Percentiles rank a stretch among this genome's conserved stretches.
Conservation (phyloP, 2,797 vertebrate species). For the Coracias cyanogaster region DNA sequence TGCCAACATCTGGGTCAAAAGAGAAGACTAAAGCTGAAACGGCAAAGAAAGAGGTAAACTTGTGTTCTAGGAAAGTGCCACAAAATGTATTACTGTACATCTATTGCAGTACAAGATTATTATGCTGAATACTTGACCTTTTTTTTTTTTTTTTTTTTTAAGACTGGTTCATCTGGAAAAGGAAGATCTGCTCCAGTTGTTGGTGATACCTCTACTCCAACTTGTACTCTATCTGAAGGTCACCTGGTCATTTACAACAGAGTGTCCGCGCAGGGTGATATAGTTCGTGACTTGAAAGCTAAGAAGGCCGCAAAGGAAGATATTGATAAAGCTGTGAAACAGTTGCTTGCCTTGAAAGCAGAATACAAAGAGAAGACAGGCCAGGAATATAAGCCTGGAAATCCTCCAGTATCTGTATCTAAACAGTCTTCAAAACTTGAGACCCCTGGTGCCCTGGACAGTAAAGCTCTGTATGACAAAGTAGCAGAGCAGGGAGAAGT, state of each 20-base stretch:
- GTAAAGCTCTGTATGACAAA: constrained; percentile 77
- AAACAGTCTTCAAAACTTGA: background rate
- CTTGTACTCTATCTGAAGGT: constrained; percentile 38
- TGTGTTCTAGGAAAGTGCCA: background rate
- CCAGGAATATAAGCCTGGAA: constrained; percentile 90
- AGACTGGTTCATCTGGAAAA: constrained; percentile 62
- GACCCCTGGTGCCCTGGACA: constrained; percentile 21
- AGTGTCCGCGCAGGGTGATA: constrained; percentile 88
- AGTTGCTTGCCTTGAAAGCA: constrained; percentile 86
- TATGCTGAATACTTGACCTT: background rate
- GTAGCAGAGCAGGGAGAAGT: constrained; percentile 90
- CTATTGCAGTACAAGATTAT: background rate
- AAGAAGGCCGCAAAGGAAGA: constrained; percentile 91
- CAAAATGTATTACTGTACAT: background rate
- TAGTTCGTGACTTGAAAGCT: constrained; percentile 89
- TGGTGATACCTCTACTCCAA: background rate
- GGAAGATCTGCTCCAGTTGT: constrained; percentile 14
- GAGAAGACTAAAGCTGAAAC: constrained; percentile 90
- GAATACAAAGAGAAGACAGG: constrained; percentile 90
- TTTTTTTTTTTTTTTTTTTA: background rate
- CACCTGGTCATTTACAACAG: constrained; percentile 79
- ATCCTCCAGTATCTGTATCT: constrained; percentile 31
- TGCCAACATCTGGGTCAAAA: constrained; percentile 97
- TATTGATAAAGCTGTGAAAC: constrained; percentile 89
- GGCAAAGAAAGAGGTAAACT: constrained; percentile 81